Evolutionary conservation across 2,888 invertebrate species (phyloP).

Genomic region (Habrosyne pyritoides): DNA sequence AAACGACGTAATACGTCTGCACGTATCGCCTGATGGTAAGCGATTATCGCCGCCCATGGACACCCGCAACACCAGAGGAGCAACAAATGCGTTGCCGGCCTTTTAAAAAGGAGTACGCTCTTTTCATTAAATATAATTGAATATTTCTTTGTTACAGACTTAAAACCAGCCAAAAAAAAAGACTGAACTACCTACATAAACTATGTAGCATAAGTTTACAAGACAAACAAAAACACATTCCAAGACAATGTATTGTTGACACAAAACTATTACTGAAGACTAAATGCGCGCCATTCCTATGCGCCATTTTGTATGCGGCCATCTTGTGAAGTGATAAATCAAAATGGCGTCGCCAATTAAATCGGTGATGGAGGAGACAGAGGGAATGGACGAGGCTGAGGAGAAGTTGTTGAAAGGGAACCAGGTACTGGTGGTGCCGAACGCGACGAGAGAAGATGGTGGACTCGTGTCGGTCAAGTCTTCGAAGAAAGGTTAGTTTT

Average conservation of each 20-base stretch:
- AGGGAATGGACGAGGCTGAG: constrained; percentile 59
- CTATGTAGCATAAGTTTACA: constrained; percentile 25
- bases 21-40: no score
- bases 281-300: constrained; percentile 8
- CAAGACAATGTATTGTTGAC: constrained; percentile 10
- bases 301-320: constrained; percentile 32
- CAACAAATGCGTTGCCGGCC: no score
- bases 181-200: constrained; percentile 27
- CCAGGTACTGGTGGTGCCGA: constrained; percentile 50
- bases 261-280: constrained; percentile 2
- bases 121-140: neutral
- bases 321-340: constrained; percentile 42
- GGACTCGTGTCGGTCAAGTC: constrained; percentile 59
- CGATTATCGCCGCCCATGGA: no score
- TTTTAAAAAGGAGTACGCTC: no score
- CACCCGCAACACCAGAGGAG: no score
- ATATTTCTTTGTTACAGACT: constrained; percentile 25
- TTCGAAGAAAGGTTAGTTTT: constrained; percentile 72
- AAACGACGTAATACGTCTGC: no score
- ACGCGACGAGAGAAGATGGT: constrained; percentile 38
- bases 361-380: constrained; percentile 48
- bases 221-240: constrained; percentile 22
- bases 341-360: constrained; percentile 63
- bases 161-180: constrained; percentile 30
- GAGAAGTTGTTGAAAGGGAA: constrained; percentile 62